Conservation (phyloP, 2,797 vertebrate genomes). For the Ctenopoma multispine region DNA sequence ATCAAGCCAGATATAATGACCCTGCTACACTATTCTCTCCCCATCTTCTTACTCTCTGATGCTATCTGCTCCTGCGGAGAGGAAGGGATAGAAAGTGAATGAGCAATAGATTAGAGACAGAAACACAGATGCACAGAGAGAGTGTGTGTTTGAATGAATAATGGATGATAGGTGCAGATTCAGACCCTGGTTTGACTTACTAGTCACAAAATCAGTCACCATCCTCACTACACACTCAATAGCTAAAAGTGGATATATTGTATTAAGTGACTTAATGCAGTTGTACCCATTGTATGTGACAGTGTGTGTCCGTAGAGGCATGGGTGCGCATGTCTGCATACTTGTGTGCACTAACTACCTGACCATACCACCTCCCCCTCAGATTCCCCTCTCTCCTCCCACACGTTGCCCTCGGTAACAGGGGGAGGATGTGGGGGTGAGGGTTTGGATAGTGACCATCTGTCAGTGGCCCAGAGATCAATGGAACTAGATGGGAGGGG, state of each 20-base stretch:
- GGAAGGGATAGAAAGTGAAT: slow-evolving; percentile 26
- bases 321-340: not conserved
- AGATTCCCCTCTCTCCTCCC: slow-evolving; percentile 56
- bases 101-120: slow-evolving; percentile 30
- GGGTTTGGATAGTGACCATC: slow-evolving; percentile 76
- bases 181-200: slow-evolving; percentile 41
- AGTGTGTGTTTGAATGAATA: slow-evolving; percentile 38
- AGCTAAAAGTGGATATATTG: slow-evolving; percentile 14
- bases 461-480: slow-evolving; percentile 82
- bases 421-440: slow-evolving; percentile 21
- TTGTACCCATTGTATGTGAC: not conserved
- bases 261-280: not conserved
- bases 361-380: slow-evolving; percentile 53
- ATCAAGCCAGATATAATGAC: slow-evolving; percentile 39
- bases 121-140: slow-evolving; percentile 6
- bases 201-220: slow-evolving; percentile 41
- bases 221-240: slow-evolving; percentile 4
- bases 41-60: slow-evolving; percentile 35
- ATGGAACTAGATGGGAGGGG: slow-evolving; percentile 64
- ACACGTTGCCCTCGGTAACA: slow-evolving; percentile 74
- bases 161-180: slow-evolving; percentile 50
- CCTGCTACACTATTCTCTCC: slow-evolving; percentile 27
- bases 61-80: slow-evolving; percentile 40
- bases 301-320: not conserved
- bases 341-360: slow-evolving; percentile 57